These are phyloP conservation scores for Myrmecobius fasciatus DNA, from an alignment of 2,113 vertebrate genomes.

Conservation along the genomic window DNA sequence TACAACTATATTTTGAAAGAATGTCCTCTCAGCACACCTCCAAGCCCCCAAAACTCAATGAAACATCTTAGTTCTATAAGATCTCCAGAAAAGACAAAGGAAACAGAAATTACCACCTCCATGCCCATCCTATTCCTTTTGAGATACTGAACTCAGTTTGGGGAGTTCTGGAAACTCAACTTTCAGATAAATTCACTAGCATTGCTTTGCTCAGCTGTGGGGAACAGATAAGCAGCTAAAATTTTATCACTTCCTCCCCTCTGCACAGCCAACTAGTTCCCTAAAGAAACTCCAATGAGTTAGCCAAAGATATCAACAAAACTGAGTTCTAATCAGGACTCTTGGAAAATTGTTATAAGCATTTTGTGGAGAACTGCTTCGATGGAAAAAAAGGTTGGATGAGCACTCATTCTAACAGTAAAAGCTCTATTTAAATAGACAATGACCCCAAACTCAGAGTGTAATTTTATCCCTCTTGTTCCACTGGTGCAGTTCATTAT, in stretches of 20 bases:
- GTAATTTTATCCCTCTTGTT: constrained; percentile 39
- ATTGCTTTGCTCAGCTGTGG: constrained; percentile 72
- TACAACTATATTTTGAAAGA: background rate
- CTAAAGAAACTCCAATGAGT: constrained; percentile 46
- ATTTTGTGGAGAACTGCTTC: background rate
- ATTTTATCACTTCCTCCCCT: constrained; percentile 72
- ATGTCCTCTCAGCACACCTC: background rate
- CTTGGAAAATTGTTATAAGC: background rate
- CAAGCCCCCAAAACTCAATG: background rate
- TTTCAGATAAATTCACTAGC: background rate
- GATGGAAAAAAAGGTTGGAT: background rate
- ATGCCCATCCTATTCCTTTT: background rate
- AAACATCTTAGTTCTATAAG: constrained; percentile 10
- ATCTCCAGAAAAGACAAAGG: constrained; percentile 50
- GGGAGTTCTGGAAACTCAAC: constrained; percentile 6
- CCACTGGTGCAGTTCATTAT: background rate
- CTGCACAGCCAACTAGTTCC: constrained; percentile 39
- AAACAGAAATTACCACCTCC: background rate
- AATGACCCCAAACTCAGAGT: constrained; percentile 35
- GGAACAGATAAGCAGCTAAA: constrained; percentile 79
- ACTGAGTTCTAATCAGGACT: constrained; percentile 7
- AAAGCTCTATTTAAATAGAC: constrained; percentile 14
- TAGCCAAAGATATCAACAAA: background rate
- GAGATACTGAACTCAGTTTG: constrained; percentile 19
- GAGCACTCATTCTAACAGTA: constrained; percentile 7